phyloP scores from a whole-genome alignment of 1,140 invertebrate species.

The Drosophila arizonae region DNA sequence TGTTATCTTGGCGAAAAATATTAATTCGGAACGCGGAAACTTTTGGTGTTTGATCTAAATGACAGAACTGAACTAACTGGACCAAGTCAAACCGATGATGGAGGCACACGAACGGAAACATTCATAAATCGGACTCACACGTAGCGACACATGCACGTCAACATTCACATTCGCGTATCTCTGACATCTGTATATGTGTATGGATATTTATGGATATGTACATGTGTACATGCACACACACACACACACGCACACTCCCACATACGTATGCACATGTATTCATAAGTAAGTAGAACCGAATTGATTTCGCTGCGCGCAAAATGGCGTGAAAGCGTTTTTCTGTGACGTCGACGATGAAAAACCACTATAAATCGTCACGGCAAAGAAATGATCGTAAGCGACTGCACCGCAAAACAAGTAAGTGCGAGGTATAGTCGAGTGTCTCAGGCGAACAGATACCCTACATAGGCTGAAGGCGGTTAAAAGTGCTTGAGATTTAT shows the following conservation, averaged over 20 bases:
- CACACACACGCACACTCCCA: background rate
- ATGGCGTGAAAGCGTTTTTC: slow-evolving; percentile 48
- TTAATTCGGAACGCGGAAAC: slow-evolving; percentile 40
- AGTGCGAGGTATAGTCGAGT: background rate
- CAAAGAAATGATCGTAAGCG: slow-evolving; percentile 23
- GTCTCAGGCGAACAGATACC: background rate
- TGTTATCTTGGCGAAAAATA: slow-evolving; percentile 3
- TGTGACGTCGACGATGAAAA: slow-evolving; percentile 56
- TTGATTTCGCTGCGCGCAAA: slow-evolving; percentile 51
- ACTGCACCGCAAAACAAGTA: background rate
- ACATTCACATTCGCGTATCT: slow-evolving; percentile 26
- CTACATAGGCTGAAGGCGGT: background rate
- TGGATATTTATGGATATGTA: slow-evolving; percentile 20
- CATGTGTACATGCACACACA: slow-evolving; percentile 12
- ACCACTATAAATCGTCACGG: slow-evolving; percentile 66
- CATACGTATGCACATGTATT: slow-evolving; percentile 1
- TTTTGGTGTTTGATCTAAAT: slow-evolving; percentile 60
- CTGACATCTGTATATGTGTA: slow-evolving; percentile 5
- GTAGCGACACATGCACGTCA: slow-evolving; percentile 38
- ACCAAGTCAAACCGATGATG: slow-evolving; percentile 60
- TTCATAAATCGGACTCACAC: slow-evolving; percentile 55
- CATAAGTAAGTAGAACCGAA: slow-evolving; percentile 46
- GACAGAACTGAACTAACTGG: slow-evolving; percentile 67
- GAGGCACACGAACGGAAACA: slow-evolving; percentile 62
- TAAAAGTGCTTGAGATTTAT: too few species aligned